These are phyloP conservation scores for Tortricodes alternella DNA, from an alignment of 2,888 invertebrate species.

Conservation along the genomic window DNA sequence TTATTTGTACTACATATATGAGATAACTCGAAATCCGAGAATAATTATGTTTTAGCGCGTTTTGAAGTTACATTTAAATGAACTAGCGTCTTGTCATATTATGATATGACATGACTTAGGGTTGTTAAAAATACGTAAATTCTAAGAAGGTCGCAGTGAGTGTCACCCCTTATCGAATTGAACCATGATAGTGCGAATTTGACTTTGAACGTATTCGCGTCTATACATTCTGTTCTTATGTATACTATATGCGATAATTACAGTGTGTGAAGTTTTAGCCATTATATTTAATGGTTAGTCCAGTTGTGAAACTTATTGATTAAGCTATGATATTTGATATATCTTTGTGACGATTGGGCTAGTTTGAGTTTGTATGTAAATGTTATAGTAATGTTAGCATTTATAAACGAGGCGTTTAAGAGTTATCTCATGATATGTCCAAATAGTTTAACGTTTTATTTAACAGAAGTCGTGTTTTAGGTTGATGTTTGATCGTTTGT, in stretches of 20 bases:
- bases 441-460: constrained; percentile 54
- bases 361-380: constrained; percentile 8
- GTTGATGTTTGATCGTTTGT: constrained; percentile 54
- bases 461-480: constrained; percentile 62
- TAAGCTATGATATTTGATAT: constrained; percentile 28
- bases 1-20: constrained; percentile 35
- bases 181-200: neutral
- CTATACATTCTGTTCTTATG: constrained; percentile 11
- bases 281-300: constrained; percentile 13
- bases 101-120: too few relatives aligned
- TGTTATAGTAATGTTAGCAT: constrained; percentile 10
- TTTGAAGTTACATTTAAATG: neutral
- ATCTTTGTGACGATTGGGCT: constrained; percentile 16
- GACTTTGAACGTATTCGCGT: neutral
- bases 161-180: neutral
- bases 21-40: constrained; percentile 18
- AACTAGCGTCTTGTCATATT: neutral
- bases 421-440: constrained; percentile 28
- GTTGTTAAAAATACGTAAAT: neutral
- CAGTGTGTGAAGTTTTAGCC: constrained; percentile 17
- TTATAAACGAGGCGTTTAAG: constrained; percentile 3
- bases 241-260: constrained; percentile 3
- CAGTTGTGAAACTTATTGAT: constrained; percentile 27
- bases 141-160: neutral
- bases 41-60: constrained; percentile 2